Base-by-base conservation (phyloP, 2,113 vertebrate species). In the Mustela nigripes region DNA sequence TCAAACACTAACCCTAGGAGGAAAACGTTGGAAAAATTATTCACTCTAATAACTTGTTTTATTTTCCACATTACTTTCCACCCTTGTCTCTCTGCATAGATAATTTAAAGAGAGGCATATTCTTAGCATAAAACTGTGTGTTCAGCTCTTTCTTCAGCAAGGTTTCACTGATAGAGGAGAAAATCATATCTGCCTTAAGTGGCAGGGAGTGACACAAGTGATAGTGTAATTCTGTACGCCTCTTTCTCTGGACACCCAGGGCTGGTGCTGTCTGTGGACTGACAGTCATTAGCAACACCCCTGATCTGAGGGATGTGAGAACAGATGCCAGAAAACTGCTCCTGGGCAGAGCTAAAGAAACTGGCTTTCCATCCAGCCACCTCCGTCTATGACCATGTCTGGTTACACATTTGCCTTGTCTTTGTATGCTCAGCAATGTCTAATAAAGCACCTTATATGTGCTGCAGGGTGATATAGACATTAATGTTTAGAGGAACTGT, bases 11-110 rank as follows among this genome's bases (percentile, higher is more conserved):
- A 82, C 24, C n/a, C 28, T 33, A 31, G 50, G 26, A 88, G 24
- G 42, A 79, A 94, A 95, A 63, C 19, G 0, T 80, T 82, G 9
- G 19, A 3, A 94, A 90, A 89, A 36, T 86, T 56, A 62, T 48
- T 87, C 11, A 50, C 31, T 96, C 36, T 91, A 85, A 78, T 74
- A 69, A 80, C 39, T 96, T 96, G 5, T 83, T 91, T 82, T 89
- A 28, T 87, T 80, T 85, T 62, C 53, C 7, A 56, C 24, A 86
- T 48, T 73, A 62, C 62, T 74, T 81, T 53, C 15, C 50, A 60
- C 21, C 21, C 58, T 21, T 60, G 19, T 24, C 58, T 60, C 58
- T 60, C 58, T 60, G 58, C 58, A 60, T 53, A 71, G 26, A 53
- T 16, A 22, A 76, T 90, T 83, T 15, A 58, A 69, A 58, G 73